Conservation (phyloP, 2,113 vertebrate genomes). For the Morone chrysops region DNA sequence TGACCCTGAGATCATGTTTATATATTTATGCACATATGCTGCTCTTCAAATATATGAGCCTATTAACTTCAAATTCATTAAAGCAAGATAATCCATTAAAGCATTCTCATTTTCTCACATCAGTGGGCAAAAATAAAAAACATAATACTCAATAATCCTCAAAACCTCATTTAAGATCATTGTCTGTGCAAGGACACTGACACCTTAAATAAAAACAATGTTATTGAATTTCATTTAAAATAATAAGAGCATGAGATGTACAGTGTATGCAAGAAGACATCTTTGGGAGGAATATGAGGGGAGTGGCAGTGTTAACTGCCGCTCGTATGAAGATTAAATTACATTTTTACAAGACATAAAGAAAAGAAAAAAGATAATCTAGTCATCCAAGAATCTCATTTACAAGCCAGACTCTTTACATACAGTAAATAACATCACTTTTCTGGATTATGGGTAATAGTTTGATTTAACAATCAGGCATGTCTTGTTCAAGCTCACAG, state of each 20-base stretch:
- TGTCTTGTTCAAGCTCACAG: neutral
- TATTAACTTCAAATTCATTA: neutral
- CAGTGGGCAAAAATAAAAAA: neutral
- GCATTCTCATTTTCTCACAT: too few species aligned
- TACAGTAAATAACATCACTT: neutral
- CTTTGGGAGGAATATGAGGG: neutral
- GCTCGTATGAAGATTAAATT: neutral
- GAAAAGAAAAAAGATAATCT: neutral
- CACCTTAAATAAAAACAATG: neutral
- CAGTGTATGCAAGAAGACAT: neutral
- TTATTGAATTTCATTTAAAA: neutral
- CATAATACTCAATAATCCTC: neutral
- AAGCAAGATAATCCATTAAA: neutral
- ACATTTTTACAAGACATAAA: neutral
- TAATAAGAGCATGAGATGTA: neutral
- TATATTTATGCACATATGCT: neutral
- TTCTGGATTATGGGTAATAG: neutral
- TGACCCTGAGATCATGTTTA: neutral
- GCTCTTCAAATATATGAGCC: neutral
- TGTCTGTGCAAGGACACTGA: neutral
- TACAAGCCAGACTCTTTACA: neutral
- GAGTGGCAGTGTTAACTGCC: neutral
- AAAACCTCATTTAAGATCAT: neutral
- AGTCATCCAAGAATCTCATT: neutral
- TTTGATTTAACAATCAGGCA: neutral